phyloP scores from a whole-genome alignment of 1,140 invertebrate genomes.

The Apis dorsata region DNA sequence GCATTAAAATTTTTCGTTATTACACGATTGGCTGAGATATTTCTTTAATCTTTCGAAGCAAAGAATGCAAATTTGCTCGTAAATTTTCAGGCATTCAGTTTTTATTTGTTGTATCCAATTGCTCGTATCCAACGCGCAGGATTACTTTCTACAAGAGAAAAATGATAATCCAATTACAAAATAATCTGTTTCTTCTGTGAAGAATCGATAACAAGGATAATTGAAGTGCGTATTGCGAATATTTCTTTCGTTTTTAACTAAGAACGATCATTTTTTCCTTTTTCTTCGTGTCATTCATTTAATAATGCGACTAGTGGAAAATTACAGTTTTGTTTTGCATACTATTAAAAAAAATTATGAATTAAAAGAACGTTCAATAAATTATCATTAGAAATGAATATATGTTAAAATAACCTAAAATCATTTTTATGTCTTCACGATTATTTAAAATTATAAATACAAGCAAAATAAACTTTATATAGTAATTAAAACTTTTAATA shows the following conservation, averaged over 20 bases:
- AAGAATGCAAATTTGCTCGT: slow-evolving; percentile 2
- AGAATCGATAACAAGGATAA: not conserved
- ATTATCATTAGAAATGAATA: too few species aligned
- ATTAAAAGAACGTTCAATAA: too few species aligned
- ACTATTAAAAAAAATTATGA: not conserved
- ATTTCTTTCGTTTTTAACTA: not conserved
- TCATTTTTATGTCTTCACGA: too few species aligned
- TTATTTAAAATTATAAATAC: too few species aligned
- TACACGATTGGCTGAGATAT: not conserved
- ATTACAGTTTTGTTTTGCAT: not conserved
- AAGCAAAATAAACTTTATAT: too few species aligned
- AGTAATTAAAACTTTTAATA: too few species aligned
- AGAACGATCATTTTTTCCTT: not conserved
- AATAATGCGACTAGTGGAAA: not conserved
- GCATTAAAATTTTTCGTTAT: slow-evolving; percentile 3
- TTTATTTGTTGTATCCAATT: slow-evolving; percentile 9
- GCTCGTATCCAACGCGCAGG: not conserved
- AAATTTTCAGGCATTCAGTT: not conserved
- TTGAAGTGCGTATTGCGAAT: not conserved
- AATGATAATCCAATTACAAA: slow-evolving; percentile 23
- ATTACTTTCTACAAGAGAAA: slow-evolving; percentile 16
- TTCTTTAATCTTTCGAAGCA: not conserved
- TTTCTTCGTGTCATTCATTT: not conserved
- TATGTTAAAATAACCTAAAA: too few species aligned
- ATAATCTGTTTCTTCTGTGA: slow-evolving; percentile 5